Evolutionary conservation across 2,888 invertebrate species (phyloP).

Genomic region (Cenopis cana): DNA sequence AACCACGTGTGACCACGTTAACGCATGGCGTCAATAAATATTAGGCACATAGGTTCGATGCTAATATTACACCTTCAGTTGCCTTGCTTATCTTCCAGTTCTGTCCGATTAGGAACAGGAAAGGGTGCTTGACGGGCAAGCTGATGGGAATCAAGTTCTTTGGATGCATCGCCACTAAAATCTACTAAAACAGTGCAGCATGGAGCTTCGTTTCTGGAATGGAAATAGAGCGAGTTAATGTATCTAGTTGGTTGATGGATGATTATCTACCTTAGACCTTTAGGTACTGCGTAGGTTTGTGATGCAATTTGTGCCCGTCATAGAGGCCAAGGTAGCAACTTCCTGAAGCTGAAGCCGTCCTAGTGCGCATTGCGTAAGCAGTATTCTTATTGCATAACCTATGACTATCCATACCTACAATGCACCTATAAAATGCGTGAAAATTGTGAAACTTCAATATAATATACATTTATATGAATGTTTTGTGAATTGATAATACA

Average conservation of each 20-base stretch:
- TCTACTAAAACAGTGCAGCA: too few species aligned
- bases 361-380: slow-evolving; percentile 35
- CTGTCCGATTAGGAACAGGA: too few species aligned
- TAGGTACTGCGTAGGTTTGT: neutral
- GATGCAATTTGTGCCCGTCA: slow-evolving; percentile 11
- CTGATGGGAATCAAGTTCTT: too few species aligned
- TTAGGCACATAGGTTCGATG: too few species aligned
- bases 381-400: slow-evolving; percentile 1
- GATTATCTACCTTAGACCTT: neutral
- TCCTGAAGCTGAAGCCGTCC: slow-evolving; percentile 37
- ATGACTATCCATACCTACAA: neutral
- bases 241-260: too few species aligned
- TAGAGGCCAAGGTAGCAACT: slow-evolving; percentile 32
- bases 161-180: too few species aligned
- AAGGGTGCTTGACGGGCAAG: too few species aligned
- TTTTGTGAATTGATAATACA: neutral
- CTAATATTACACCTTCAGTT: too few species aligned
- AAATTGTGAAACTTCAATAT: neutral
- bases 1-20: too few species aligned
- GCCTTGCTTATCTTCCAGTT: too few species aligned
- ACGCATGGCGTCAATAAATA: neutral
- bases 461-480: neutral
- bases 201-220: neutral
- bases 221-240: neutral
- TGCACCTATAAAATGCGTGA: slow-evolving; percentile 11